Percentiles rank a stretch among this genome's conserved stretches.
Evolutionary conservation across 2,797 vertebrate species (phyloP).

Genomic region (Novumbra hubbsi): DNA sequence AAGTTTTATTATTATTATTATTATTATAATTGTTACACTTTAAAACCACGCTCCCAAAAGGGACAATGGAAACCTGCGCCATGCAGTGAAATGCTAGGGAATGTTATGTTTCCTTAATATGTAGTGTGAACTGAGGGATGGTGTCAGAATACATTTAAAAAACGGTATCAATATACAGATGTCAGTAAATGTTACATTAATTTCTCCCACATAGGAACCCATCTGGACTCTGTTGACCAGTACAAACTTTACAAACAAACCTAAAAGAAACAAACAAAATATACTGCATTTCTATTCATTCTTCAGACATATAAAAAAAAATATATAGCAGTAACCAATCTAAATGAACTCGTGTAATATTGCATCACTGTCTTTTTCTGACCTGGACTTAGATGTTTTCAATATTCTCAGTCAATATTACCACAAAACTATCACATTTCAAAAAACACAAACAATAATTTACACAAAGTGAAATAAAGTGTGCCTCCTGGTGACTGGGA

Average conservation of each 20-base stretch:
- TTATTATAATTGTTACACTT: background rate
- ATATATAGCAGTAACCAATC: background rate
- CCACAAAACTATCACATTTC: background rate
- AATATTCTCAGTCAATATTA: background rate
- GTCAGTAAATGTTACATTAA: background rate
- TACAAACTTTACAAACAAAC: background rate
- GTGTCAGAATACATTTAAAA: background rate
- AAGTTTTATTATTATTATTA: background rate
- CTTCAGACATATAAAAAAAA: background rate
- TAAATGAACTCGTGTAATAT: too few relatives aligned
- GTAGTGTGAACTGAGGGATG: background rate
- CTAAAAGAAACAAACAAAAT: background rate
- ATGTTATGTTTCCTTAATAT: background rate
- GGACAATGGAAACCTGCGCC: background rate
- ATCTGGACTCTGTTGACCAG: background rate
- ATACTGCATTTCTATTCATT: background rate
- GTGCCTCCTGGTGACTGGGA: background rate
- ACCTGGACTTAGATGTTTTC: background rate
- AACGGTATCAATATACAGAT: background rate
- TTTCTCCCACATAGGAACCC: background rate
- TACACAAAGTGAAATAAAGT: background rate
- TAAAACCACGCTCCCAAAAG: background rate
- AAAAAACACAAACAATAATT: background rate
- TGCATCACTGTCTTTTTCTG: background rate
- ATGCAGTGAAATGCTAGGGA: slow-evolving; percentile 5